Base-by-base conservation (phyloP, 2,113 vertebrate species). In the Salvelinus namaycush region DNA sequence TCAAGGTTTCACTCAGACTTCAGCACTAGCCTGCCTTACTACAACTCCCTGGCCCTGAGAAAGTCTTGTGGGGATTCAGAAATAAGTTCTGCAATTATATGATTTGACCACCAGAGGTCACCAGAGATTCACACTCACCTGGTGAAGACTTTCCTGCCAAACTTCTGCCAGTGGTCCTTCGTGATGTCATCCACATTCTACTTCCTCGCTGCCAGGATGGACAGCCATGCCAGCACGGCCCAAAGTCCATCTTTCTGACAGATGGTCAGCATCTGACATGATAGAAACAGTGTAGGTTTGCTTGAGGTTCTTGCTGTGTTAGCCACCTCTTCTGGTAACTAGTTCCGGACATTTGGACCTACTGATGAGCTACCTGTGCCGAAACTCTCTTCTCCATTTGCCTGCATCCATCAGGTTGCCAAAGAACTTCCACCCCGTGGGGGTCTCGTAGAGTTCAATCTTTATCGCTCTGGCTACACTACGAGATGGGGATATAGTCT, bases 381-480 rank as follows among this genome's bases (percentile, higher is more conserved):
- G 86, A 99, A 99, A 87, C 96, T 98, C 89, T 99, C 98, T 84
- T 99, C 98, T 81, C 97, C 98, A 81, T 76, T 95, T 95, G 84
- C 96, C 96, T 5, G 97, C 97, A 78, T 99, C 98, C 98, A 99
- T 99, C 83, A 99, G 81, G 89, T 96, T 99, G 57, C 96, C 96
- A 86, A 99, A 99, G 91, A 96, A 99, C 90, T 96, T 97, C 97
- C 97, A 99, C 75, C 97, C 98, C 0, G 96, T 96, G 44, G 97
- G 97, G 69, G 97, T 98, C 90, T 99, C 97, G 16, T 97, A 97
- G 81, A 99, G 91, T 87, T 98, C 91, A 44, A 99, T 98, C 94
- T 98, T 97, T 77, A 95, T 96, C 81, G 96, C 96, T 24, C 94
- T 96, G 79, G 98, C 97, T 86, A 99, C 97, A 92, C 98, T 99